Evolutionary conservation across 2,797 vertebrate species (phyloP), one percentile per base, ranked within the genome.

Genomic region (Florisuga fusca): DNA sequence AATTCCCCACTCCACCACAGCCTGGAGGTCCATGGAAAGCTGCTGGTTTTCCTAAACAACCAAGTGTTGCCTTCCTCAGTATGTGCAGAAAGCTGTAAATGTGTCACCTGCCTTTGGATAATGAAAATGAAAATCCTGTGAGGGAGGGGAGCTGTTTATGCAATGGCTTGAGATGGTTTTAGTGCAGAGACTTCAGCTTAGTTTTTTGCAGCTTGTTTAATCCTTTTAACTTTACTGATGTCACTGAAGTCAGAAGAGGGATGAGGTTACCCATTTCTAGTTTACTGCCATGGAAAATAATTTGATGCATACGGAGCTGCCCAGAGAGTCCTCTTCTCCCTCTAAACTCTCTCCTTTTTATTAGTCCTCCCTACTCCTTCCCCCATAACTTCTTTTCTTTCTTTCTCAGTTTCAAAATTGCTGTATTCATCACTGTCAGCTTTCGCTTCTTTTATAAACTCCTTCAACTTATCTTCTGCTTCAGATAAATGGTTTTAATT

Each of bases 401-500:
- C 66, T 67, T 95, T 97, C 53, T 89, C 77, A 53, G 79, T 95
- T 97, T 85, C 73, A 92, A 94, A 97, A 97, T 97, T 90, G 93
- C 96, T 97, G 59, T 86, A 97, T 97, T 97, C 79, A 96, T 97
- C 97, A 98, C 75, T 97, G 97, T 97, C 74, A 36, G 18, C 48
- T 94, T 96, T 72, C 68, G 53, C 76, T 91, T 96, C 50, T 67
- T 87, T 93, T 93, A 81, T 82, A 96, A 96, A 96, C 93, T 95
- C 92, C 75, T 96, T 85, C 74, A 89, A 90, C 93, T 96, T 97
- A 92, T 97, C 95, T 96, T 93, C 9, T 91, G 87, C 81, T 95
- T 97, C 87, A 94, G 94, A 94, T 94, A 97, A 98, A 98, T 96
- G 94, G 96, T 93, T 97, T 96, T 94, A 95, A 97, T 98, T 98